Percentiles rank a stretch among this genome's conserved stretches.
Evolutionary conservation across 2,113 vertebrate species (phyloP).

Genomic region (Mola mola): DNA sequence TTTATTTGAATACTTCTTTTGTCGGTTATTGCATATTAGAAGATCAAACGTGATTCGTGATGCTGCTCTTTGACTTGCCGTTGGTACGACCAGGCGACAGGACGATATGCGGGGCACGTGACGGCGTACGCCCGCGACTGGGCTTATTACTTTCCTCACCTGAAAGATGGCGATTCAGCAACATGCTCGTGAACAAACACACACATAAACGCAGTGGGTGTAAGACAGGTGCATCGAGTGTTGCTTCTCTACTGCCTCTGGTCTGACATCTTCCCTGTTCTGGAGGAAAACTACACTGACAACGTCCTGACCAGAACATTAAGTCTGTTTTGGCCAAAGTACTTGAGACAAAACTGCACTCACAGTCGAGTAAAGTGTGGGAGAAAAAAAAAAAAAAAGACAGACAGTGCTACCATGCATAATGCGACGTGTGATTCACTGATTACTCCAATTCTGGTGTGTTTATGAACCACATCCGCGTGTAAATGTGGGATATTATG

Average conservation of each 20-base stretch:
- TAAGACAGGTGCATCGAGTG: slow-evolving; percentile 17
- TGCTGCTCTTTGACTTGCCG: slow-evolving; percentile 2
- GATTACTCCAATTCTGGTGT: slow-evolving; percentile 43
- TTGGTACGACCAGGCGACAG: not conserved
- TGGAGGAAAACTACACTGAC: slow-evolving; percentile 23
- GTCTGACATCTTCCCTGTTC: slow-evolving; percentile 31
- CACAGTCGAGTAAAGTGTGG: slow-evolving; percentile 6
- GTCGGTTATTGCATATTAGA: no score
- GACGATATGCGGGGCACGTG: not conserved
- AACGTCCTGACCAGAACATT: slow-evolving; percentile 21
- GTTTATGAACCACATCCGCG: slow-evolving; percentile 39
- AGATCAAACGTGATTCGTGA: no score
- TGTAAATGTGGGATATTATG: slow-evolving; percentile 51
- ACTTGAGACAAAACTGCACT: slow-evolving; percentile 1
- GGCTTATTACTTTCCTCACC: slow-evolving; percentile 13
- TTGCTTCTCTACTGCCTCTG: not conserved
- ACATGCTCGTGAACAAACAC: slow-evolving; percentile 29
- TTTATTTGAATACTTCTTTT: no score
- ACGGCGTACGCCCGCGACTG: slow-evolving; percentile 1
- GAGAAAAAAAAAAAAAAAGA: not conserved
- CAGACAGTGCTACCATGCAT: slow-evolving; percentile 29
- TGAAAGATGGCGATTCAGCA: slow-evolving; percentile 3
- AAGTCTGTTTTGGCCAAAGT: not conserved
- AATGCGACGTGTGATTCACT: slow-evolving; percentile 19
- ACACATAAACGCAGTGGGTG: slow-evolving; percentile 1